Evolutionary conservation across 2,888 invertebrate species (phyloP).

Genomic region (Ophonus ardosiacus): DNA sequence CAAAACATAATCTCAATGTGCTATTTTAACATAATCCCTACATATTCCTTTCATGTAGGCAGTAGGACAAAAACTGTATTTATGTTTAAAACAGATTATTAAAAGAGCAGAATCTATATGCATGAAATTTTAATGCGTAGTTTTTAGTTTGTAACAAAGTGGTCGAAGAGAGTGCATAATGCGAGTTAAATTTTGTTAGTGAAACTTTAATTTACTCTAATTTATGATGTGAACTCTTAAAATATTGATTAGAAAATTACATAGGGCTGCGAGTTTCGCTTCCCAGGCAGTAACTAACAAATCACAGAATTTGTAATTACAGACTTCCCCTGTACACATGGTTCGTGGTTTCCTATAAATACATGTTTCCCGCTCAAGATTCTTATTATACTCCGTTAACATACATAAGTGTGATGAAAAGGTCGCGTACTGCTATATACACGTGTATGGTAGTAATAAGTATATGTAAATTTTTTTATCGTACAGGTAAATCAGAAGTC

Average conservation of each 20-base stretch:
- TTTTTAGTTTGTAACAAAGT: background rate
- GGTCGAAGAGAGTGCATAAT: background rate
- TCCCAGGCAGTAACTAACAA: background rate
- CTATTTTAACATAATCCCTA: too few species aligned
- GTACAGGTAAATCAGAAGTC: background rate
- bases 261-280: background rate
- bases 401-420: background rate
- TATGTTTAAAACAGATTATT: background rate
- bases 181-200: constrained; percentile 1
- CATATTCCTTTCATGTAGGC: background rate
- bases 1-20: too few species aligned
- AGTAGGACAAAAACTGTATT: background rate
- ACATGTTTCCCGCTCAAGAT: background rate
- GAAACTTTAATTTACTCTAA: constrained; percentile 30
- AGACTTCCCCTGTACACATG: background rate
- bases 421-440: background rate
- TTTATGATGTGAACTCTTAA: background rate
- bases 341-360: background rate
- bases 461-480: background rate
- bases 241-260: constrained; percentile 40
- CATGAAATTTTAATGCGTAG: background rate
- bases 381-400: background rate
- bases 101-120: background rate
- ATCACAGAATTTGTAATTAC: background rate
- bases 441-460: background rate